Evolutionary conservation across 2,113 vertebrate genomes (phyloP).

Genomic region (Urocolius indicus): DNA sequence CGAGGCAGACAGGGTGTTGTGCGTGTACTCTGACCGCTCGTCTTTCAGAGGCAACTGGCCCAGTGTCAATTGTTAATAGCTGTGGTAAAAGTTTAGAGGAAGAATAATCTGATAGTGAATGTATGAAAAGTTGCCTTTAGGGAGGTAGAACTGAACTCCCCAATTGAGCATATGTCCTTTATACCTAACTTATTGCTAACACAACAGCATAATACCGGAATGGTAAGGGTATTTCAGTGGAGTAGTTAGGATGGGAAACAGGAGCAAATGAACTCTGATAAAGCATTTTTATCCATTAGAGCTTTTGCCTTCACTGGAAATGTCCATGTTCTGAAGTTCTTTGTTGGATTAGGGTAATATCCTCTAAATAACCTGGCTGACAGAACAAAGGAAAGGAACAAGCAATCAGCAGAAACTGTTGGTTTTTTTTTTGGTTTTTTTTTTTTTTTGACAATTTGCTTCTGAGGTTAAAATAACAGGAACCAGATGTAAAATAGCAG

Average conservation of each 20-base stretch:
- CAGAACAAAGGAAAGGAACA: slow-evolving; percentile 15
- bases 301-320: slow-evolving; percentile 4
- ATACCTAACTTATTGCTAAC: background rate
- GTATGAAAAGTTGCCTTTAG: background rate
- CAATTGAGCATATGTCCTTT: rapidly evolving
- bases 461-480: slow-evolving; percentile 48
- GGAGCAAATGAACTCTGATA: slow-evolving; percentile 10
- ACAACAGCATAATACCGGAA: background rate
- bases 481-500: slow-evolving; percentile 46
- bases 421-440: background rate
- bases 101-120: background rate
- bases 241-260: background rate
- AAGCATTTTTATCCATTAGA: slow-evolving; percentile 15
- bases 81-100: background rate
- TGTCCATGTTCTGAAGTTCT: background rate
- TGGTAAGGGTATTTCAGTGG: background rate
- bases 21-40: rapidly evolving
- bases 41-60: background rate
- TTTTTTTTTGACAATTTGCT: background rate
- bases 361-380: slow-evolving; percentile 13
- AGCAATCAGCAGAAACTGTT: background rate
- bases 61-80: background rate
- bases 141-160: background rate
- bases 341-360: background rate
- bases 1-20: background rate